Evolutionary conservation across 2,113 vertebrate genomes (phyloP).

Genomic region (Triplophysa siluroides): DNA sequence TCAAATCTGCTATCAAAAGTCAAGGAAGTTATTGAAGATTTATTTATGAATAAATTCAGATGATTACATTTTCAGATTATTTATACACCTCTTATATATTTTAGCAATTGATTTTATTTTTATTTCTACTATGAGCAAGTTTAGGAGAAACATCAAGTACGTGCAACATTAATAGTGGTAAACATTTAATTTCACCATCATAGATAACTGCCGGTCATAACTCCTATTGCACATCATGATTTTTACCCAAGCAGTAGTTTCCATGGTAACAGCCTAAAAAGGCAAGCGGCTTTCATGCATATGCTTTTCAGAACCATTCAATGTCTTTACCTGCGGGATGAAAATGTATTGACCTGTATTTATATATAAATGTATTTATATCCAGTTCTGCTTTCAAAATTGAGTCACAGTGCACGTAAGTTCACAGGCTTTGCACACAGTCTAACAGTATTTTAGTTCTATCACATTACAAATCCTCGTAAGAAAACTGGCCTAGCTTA

Average conservation of each 20-base stretch:
- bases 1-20: too few relatives aligned
- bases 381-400: background rate
- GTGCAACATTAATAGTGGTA: too few relatives aligned
- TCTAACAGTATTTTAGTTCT: conserved; percentile 10
- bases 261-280: conserved; percentile 55
- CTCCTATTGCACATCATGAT: conserved; percentile 35
- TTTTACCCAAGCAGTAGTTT: conserved; percentile 45
- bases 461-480: background rate
- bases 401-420: background rate
- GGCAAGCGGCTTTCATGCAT: conserved; percentile 23
- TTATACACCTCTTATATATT: too few relatives aligned
- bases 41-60: too few relatives aligned
- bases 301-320: conserved; percentile 37
- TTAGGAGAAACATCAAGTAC: too few relatives aligned
- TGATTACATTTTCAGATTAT: too few relatives aligned
- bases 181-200: too few relatives aligned
- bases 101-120: too few relatives aligned
- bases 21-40: too few relatives aligned
- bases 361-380: background rate
- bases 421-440: conserved; percentile 12
- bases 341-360: conserved; percentile 8
- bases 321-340: conserved; percentile 24
- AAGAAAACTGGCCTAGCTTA: background rate
- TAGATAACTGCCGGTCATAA: conserved; percentile 1
- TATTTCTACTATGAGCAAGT: too few relatives aligned